These are phyloP conservation scores for Epinephelus awoara DNA, from an alignment of 2,797 vertebrate genomes.

Conservation along the genomic window DNA sequence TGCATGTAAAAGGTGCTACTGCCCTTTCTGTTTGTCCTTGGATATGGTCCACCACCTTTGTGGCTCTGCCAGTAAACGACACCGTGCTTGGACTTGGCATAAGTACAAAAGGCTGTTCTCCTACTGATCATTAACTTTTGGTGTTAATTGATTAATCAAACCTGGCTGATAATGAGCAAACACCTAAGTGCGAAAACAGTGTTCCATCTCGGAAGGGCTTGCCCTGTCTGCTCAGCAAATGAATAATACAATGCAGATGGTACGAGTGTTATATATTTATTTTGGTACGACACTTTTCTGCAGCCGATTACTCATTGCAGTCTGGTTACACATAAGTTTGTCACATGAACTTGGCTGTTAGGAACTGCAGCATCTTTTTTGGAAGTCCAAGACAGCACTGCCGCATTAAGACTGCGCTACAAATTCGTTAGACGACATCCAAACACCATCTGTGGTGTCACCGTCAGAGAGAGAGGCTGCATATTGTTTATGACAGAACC, in stretches of 20 bases:
- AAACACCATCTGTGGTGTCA: constrained; percentile 78
- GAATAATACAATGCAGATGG: constrained; percentile 73
- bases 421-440: constrained; percentile 65
- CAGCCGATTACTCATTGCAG: constrained; percentile 64
- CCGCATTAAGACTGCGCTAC: constrained; percentile 53
- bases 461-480: constrained; percentile 48
- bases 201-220: constrained; percentile 42
- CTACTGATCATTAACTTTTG: constrained; percentile 66
- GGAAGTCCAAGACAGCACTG: constrained; percentile 47
- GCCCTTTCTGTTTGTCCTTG: constrained; percentile 65
- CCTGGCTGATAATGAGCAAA: constrained; percentile 53
- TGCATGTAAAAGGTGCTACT: constrained; percentile 25
- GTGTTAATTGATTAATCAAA: constrained; percentile 77
- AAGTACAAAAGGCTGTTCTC: constrained; percentile 40
- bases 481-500: constrained; percentile 83
- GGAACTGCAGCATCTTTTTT: constrained; percentile 55
- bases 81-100: constrained; percentile 48
- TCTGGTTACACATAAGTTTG: constrained; percentile 72
- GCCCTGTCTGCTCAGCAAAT: constrained; percentile 61
- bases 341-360: constrained; percentile 65
- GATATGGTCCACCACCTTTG: constrained; percentile 61
- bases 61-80: constrained; percentile 44
- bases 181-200: constrained; percentile 30
- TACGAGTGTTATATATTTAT: constrained; percentile 60
- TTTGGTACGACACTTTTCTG: constrained; percentile 48